Percentiles rank a stretch among this genome's conserved stretches.
phyloP scores from a whole-genome alignment of 2,888 invertebrate genomes.

The Andrena fulva region DNA sequence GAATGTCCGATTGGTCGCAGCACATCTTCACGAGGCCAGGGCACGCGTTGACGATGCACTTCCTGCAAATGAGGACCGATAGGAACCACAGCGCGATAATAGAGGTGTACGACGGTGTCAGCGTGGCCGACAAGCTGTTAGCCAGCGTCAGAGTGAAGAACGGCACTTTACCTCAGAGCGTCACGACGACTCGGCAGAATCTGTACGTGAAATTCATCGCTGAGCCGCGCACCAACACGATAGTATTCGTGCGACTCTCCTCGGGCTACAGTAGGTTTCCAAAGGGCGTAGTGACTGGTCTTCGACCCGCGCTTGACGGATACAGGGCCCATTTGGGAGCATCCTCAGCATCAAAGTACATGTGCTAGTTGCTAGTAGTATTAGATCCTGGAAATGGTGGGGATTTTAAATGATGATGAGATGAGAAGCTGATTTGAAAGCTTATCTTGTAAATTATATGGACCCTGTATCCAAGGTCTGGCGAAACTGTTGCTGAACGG shows the following conservation, averaged over 20 bases:
- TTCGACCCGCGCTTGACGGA: neutral
- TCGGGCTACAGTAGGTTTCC: conserved; percentile 88
- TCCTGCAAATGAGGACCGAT: conserved; percentile 92
- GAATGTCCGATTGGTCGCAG: conserved; percentile 68
- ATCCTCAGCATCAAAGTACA: too few species aligned
- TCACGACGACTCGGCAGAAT: conserved; percentile 92
- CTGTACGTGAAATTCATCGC: conserved; percentile 93
- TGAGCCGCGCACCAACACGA: conserved; percentile 89
- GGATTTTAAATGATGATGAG: too few species aligned
- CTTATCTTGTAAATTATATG: too few species aligned
- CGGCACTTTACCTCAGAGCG: conserved; percentile 94
- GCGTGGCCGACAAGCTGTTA: conserved; percentile 89
- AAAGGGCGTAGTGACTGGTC: neutral
- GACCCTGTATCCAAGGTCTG: too few species aligned
- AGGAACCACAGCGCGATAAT: conserved; percentile 91
- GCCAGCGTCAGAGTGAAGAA: conserved; percentile 92
- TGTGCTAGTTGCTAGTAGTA: too few species aligned
- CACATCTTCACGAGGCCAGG: conserved; percentile 92
- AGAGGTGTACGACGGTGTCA: conserved; percentile 92
- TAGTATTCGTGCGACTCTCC: conserved; percentile 92
- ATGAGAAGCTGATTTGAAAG: too few species aligned
- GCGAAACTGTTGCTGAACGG: too few species aligned
- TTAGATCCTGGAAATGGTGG: too few species aligned
- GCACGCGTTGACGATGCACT: conserved; percentile 94
- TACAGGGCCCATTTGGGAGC: too few species aligned